Evolutionary conservation across 2,888 invertebrate species (phyloP).

Genomic region (Antheraea yamamai): DNA sequence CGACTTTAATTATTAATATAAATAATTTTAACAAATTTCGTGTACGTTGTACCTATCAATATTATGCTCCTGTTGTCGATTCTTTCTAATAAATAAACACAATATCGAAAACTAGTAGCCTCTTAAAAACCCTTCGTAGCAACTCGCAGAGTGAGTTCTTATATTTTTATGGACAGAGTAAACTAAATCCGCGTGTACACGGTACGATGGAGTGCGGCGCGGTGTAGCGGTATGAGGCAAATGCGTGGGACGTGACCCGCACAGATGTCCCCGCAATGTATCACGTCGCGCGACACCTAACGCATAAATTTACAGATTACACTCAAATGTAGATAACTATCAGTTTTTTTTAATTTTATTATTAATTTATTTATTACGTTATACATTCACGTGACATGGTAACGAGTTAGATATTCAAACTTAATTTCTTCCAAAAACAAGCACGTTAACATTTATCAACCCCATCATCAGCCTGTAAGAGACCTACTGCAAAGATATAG

Average conservation of each 20-base stretch:
- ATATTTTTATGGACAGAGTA: slow-evolving; percentile 4
- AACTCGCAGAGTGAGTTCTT: background rate
- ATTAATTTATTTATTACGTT: background rate
- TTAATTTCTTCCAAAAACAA: background rate
- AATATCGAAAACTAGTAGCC: background rate
- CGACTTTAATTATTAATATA: no score
- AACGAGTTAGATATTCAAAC: background rate
- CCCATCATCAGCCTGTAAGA: no score
- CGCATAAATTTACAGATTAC: slow-evolving; percentile 11
- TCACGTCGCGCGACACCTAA: slow-evolving; percentile 5
- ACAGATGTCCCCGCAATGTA: slow-evolving; percentile 8
- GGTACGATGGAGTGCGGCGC: background rate
- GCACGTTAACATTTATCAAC: no score
- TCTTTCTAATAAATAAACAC: background rate
- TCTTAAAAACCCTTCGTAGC: background rate
- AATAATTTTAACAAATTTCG: no score
- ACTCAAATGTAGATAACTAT: background rate
- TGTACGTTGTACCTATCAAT: no score
- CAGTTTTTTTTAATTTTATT: background rate
- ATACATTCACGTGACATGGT: background rate
- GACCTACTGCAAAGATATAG: no score
- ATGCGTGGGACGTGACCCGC: slow-evolving; percentile 10
- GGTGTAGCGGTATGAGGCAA: background rate
- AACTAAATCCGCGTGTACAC: slow-evolving; percentile 8
- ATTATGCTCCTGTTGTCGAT: no score